A percentile compares a stretch with the other conserved stretches of the same genome.
These are phyloP conservation scores for Drosophila chauvacae DNA, from an alignment of 1,140 invertebrate species.

Conservation along the genomic window DNA sequence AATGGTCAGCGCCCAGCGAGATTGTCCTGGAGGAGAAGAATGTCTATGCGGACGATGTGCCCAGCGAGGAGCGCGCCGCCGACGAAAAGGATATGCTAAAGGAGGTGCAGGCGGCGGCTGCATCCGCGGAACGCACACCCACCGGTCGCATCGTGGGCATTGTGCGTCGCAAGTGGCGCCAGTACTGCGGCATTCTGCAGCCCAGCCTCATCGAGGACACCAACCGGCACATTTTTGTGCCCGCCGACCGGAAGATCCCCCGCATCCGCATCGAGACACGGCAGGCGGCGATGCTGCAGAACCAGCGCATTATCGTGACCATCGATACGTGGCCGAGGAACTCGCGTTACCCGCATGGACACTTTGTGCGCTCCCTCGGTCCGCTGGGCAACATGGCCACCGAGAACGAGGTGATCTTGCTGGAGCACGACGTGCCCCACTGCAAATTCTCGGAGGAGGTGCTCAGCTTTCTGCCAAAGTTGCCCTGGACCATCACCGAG, in stretches of 20 bases:
- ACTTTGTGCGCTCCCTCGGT: slow-evolving; percentile 95
- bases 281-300: slow-evolving; percentile 91
- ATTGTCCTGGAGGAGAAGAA: slow-evolving; percentile 94
- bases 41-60: slow-evolving; percentile 89
- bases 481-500: slow-evolving; percentile 95
- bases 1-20: slow-evolving; percentile 95
- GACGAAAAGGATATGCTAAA: slow-evolving; percentile 68
- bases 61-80: slow-evolving; percentile 85
- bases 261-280: slow-evolving; percentile 96
- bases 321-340: slow-evolving; percentile 96
- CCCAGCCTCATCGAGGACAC: slow-evolving; percentile 90
- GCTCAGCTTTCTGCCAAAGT: slow-evolving; percentile 94
- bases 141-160: slow-evolving; percentile 97
- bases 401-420: slow-evolving; percentile 97
- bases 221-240: slow-evolving; percentile 93
- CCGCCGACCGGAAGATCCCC: slow-evolving; percentile 95
- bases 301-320: slow-evolving; percentile 95
- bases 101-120: slow-evolving; percentile 82
- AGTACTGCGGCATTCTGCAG: slow-evolving; percentile 97
- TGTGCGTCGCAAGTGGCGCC: slow-evolving; percentile 97
- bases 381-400: slow-evolving; percentile 92
- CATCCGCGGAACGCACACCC: slow-evolving; percentile 86
- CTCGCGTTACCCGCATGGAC: slow-evolving; percentile 91
- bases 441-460: slow-evolving; percentile 97
- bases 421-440: slow-evolving; percentile 99